Evolutionary conservation across 2,888 invertebrate genomes (phyloP).

Genomic region (Rotaria macrura): DNA sequence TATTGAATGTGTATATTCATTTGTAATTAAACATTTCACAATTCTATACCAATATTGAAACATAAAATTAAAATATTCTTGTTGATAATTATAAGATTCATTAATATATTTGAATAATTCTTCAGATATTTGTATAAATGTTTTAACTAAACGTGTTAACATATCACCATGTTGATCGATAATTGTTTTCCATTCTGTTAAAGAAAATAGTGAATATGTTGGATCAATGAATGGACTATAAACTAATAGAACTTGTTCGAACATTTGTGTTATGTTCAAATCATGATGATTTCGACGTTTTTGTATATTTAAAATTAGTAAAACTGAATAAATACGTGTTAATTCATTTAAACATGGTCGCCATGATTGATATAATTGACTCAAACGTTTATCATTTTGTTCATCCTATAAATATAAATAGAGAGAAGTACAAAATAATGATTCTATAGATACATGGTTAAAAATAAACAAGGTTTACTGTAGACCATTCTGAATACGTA

Average conservation of each 20-base stretch:
- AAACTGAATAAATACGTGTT: neutral
- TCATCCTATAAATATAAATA: neutral
- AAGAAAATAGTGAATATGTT: neutral
- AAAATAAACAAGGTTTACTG: too few species aligned
- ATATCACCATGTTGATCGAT: neutral
- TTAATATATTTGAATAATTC: neutral
- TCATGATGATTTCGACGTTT: neutral
- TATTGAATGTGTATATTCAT: constrained; percentile 1
- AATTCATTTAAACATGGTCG: constrained; percentile 8
- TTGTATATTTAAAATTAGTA: neutral
- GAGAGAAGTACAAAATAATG: too few species aligned
- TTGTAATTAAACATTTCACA: neutral
- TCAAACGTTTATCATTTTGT: neutral
- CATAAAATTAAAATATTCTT: neutral
- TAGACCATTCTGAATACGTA: too few species aligned
- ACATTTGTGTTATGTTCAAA: neutral
- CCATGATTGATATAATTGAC: neutral
- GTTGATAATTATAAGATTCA: neutral
- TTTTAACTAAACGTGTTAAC: neutral
- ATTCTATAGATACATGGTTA: too few species aligned
- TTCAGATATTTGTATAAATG: neutral
- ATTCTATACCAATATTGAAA: constrained; percentile 15
- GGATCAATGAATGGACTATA: constrained; percentile 13
- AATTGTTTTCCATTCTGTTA: neutral
- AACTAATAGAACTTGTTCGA: neutral